Evolutionary conservation across 2,113 vertebrate species (phyloP).

Genomic region (Glareola pratincola): DNA sequence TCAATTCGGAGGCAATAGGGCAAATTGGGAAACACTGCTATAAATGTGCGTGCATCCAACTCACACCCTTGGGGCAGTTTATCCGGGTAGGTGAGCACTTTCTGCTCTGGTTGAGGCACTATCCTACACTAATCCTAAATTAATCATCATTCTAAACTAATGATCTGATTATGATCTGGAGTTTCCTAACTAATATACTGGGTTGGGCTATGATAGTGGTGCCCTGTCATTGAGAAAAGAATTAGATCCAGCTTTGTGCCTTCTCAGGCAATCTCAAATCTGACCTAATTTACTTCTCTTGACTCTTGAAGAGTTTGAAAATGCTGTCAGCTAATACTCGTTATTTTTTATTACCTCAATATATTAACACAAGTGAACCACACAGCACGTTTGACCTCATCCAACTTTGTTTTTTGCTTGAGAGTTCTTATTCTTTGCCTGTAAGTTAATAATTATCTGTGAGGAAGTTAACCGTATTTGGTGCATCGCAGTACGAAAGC

Average conservation of each 20-base stretch:
- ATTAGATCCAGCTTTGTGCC: not conserved
- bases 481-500: not conserved
- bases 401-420: not conserved
- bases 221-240: not conserved
- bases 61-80: not conserved
- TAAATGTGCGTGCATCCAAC: not conserved
- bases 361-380: not conserved
- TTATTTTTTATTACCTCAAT: constrained; percentile 34
- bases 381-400: not conserved
- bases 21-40: not conserved
- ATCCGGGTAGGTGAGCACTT: not conserved
- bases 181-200: not conserved
- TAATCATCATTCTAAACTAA: not conserved
- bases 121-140: not conserved
- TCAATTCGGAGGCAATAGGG: not conserved
- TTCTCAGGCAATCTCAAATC: not conserved
- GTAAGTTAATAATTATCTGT: not conserved
- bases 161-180: not conserved
- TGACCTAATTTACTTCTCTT: not conserved
- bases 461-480: not conserved
- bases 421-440: not conserved
- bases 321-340: constrained; percentile 1
- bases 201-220: not conserved
- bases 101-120: not conserved
- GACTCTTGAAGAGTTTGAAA: constrained; percentile 17